Base-by-base conservation (phyloP, 2,113 vertebrate genomes). In the Petrocephalus zakoni region DNA sequence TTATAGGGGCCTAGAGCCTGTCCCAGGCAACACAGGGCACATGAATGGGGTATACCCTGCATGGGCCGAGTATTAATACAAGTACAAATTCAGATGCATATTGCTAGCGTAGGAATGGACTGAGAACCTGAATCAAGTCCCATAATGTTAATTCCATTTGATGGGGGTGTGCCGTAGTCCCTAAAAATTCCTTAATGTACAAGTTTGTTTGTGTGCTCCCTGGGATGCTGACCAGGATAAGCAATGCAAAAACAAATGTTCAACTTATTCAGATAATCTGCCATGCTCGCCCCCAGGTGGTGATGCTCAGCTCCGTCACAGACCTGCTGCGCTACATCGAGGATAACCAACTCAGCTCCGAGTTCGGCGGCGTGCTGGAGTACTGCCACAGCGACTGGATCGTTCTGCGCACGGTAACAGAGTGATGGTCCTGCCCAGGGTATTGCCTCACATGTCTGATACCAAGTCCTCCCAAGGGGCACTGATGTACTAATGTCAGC, bases 321-420 rank as follows among this genome's bases (percentile, higher is more conserved):
- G 98, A 99, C 91, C 94, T 99, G 91, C 95, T 99, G 93, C 95
- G 95, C 0, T 99, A 99, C 93, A 98, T 99, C 37, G 97, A 99
- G 88, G 97, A 97, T 89, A 97, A 97, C 92, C 98, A 99, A 25
- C 90, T 99, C 89, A 97, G 97, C 11, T 95, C 97, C 0, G 98
- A 99, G 92, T 97, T 98, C 17, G 97, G 97, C 42, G 97, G 97
- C 53, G 97, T 97, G 72, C 95, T 98, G 93, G 96, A 99, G 90
- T 98, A 97, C 90, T 97, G 96, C 92, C 97, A 97, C 75, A 97
- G 97, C 64, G 97, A 99, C 95, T 99, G 98, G 98, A 94, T 99
- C 89, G 93, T 98, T 93, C 97, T 98, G 88, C 96, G 97, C 93
- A 98, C 97, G 91, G 98, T 99, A 96, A 2, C 19, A 15, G 25